A percentile compares a stretch with the other conserved stretches of the same genome.
Conservation (phyloP, 2,888 invertebrate species). For the Uloborus plumipes region DNA sequence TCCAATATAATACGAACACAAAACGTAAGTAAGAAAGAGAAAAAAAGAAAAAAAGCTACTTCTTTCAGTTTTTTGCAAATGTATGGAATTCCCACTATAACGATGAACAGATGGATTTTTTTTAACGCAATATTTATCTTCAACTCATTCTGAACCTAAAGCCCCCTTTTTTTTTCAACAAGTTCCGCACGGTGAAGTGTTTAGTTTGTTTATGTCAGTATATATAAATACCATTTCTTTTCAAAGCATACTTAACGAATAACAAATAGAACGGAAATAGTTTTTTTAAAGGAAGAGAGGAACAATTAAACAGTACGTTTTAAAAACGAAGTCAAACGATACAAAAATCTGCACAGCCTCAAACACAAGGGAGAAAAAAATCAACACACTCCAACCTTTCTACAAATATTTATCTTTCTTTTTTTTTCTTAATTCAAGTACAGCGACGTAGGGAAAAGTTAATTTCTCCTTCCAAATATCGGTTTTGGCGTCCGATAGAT, state of each 20-base stretch:
- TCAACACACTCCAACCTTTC: slow-evolving; percentile 3
- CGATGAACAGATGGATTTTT: too few species aligned
- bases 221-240: not conserved
- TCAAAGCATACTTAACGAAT: slow-evolving; percentile 17
- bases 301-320: slow-evolving; percentile 42
- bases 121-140: too few species aligned
- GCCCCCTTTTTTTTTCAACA: not conserved
- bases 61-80: too few species aligned
- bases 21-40: too few species aligned
- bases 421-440: too few species aligned
- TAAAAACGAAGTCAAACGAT: slow-evolving; percentile 8
- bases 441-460: slow-evolving; percentile 15
- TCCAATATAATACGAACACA: too few species aligned
- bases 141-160: too few species aligned
- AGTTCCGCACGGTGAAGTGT: slow-evolving; percentile 7
- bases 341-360: slow-evolving; percentile 3
- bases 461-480: slow-evolving; percentile 56
- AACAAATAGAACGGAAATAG: too few species aligned
- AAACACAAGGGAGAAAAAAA: not conserved
- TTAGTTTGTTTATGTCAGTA: slow-evolving; percentile 42
- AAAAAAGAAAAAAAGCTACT: too few species aligned
- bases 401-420: too few species aligned
- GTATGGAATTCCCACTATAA: too few species aligned
- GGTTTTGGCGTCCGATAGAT: slow-evolving; percentile 54
- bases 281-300: not conserved